These are phyloP conservation scores for Bathybates hornii DNA, from an alignment of 2,113 vertebrate species.

Conservation along the genomic window DNA sequence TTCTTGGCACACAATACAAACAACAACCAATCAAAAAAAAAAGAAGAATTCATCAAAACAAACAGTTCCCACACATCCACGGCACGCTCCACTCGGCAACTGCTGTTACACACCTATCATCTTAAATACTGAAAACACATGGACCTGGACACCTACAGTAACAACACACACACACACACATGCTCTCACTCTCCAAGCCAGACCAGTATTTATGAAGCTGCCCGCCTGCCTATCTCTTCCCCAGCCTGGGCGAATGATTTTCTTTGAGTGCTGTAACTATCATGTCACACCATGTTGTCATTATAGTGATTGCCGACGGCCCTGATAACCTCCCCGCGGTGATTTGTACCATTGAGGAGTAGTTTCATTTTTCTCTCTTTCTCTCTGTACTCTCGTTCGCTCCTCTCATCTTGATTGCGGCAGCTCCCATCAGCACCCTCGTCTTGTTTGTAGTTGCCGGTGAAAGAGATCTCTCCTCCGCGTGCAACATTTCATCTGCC, in stretches of 20 bases:
- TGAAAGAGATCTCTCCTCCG: slow-evolving; percentile 31
- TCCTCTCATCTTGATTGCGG: slow-evolving; percentile 66
- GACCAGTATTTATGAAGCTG: slow-evolving; percentile 51
- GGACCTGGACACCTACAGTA: background rate
- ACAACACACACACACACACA: background rate
- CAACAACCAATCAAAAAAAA: background rate
- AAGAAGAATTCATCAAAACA: background rate
- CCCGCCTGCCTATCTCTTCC: slow-evolving; percentile 47
- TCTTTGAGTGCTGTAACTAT: slow-evolving; percentile 70
- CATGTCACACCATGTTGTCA: slow-evolving; percentile 72
- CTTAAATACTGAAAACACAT: background rate
- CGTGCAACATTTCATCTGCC: slow-evolving; percentile 46
- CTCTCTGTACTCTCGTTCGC: slow-evolving; percentile 23
- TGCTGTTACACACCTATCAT: background rate
- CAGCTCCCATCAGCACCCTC: slow-evolving; percentile 55
- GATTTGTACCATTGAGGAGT: slow-evolving; percentile 67
- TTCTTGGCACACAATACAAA: background rate
- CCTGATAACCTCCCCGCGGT: slow-evolving; percentile 65
- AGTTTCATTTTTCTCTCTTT: slow-evolving; percentile 46
- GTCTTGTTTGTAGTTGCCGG: slow-evolving; percentile 40
- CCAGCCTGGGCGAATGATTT: slow-evolving; percentile 50
- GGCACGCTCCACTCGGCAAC: background rate
- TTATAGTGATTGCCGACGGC: slow-evolving; percentile 68
- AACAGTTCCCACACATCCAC: slow-evolving; percentile 14
- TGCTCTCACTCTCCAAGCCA: background rate